Conservation (phyloP, 2,797 vertebrate species). For the Ataeniobius toweri region DNA sequence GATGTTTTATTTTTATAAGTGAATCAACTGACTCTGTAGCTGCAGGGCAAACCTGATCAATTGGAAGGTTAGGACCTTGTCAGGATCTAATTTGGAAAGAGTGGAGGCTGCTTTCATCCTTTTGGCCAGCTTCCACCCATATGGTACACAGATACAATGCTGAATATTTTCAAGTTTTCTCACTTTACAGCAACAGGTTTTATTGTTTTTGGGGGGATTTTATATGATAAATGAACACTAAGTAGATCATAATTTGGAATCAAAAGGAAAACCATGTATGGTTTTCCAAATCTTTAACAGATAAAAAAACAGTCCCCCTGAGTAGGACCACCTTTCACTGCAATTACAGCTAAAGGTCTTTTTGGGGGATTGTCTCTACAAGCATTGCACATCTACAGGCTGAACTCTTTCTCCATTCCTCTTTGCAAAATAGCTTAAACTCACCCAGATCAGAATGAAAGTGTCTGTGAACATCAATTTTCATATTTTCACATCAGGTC, state of each 20-base stretch:
- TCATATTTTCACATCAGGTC: background rate
- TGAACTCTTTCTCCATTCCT: background rate
- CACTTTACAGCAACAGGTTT: background rate
- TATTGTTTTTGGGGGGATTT: background rate
- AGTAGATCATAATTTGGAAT: background rate
- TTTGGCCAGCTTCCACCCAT: slow-evolving; percentile 42
- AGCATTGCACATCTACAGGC: background rate
- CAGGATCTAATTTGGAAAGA: slow-evolving; percentile 16
- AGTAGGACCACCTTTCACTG: background rate
- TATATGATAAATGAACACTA: background rate
- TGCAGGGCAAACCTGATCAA: slow-evolving; percentile 10
- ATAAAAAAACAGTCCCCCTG: background rate
- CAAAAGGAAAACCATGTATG: background rate
- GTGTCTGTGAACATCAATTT: too few relatives aligned
- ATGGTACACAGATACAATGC: slow-evolving; percentile 26
- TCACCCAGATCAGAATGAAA: background rate
- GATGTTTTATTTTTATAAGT: slow-evolving; percentile 27
- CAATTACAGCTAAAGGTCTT: background rate
- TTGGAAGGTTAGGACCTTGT: slow-evolving; percentile 13
- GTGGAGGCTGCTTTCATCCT: slow-evolving; percentile 21
- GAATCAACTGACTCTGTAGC: slow-evolving; percentile 30
- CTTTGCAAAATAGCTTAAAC: background rate
- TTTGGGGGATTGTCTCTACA: background rate
- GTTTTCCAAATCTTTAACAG: background rate
- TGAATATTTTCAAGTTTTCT: background rate